These are phyloP conservation scores for Hirtodrosophila confusa DNA, from an alignment of 2,888 invertebrate species.

Conservation along the genomic window DNA sequence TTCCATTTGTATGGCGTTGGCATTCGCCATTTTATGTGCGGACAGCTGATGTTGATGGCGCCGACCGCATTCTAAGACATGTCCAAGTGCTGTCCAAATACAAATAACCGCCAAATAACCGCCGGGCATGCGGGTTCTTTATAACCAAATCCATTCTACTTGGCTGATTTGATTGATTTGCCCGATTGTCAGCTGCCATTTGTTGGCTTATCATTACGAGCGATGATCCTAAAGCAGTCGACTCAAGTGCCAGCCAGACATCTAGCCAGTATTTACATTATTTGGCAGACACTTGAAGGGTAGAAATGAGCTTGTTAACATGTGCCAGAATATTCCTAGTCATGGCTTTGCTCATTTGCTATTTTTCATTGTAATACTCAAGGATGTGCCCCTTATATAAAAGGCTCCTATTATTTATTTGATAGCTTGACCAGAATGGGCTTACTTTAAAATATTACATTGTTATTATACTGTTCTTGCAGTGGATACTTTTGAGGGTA, in stretches of 20 bases:
- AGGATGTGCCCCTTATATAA: no score
- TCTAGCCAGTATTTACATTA: conserved; percentile 18
- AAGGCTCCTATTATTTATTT: no score
- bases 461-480: no score
- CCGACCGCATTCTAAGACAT: conserved; percentile 37
- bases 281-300: conserved; percentile 19
- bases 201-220: conserved; percentile 69
- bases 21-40: conserved; percentile 43
- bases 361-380: no score
- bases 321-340: no score
- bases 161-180: conserved; percentile 64
- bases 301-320: neutral
- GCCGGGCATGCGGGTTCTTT: conserved; percentile 16
- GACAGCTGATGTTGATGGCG: conserved; percentile 61
- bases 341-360: no score
- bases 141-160: conserved; percentile 16
- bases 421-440: no score
- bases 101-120: conserved; percentile 24
- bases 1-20: conserved; percentile 29
- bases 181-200: conserved; percentile 44
- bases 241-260: conserved; percentile 30
- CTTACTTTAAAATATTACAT: no score
- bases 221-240: conserved; percentile 12
- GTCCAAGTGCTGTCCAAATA: conserved; percentile 58
- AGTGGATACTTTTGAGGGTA: no score